Evolutionary conservation across 2,797 vertebrate genomes (phyloP), one percentile per base, ranked within the genome.

Genomic region (Chiroxiphia lanceolata): DNA sequence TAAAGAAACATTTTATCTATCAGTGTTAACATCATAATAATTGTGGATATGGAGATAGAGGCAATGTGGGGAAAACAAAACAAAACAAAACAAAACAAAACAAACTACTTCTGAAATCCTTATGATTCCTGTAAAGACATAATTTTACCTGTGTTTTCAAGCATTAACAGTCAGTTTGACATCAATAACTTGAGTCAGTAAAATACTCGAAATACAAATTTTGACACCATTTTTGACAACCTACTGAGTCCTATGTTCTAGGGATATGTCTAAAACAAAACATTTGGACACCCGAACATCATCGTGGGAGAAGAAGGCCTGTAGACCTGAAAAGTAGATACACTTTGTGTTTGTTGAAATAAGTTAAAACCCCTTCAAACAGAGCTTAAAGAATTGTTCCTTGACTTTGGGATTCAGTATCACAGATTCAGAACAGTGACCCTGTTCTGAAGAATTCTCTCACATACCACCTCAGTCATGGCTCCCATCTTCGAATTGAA

Each of bases 191-290:
- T 29, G 18, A 69, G 6, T 29, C 15, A 34, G 9, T 67, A 74
- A 77, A 80, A 48, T 34, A 53, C 15, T 47, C 45, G 12, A 12
- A 53, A 59, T 34, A 36, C 6, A 70, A 69, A 67, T 47, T 74
- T 16, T 56, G 6, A 33, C 50, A 4, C 4, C 12, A 31, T 8
- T 91, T 89, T 64, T 68, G 19, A 50, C 26, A 79, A 31, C 1
- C 4, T 44, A 8, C 0, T 0, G 6, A 56, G 15, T 36, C 14
- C 15, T 74, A 7, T 20, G 10, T 75, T 61, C 13, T 22, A 29
- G 7, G 8, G 20, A 23, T 71, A 36, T 14, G 3, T 7, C 34
- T 29, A 64, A 89, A 88, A 10, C 29, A 64, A 74, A 81, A 38
- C 50, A 83, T 31, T 71, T 78, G 47, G 19, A 40, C 7, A 71